These are phyloP conservation scores for Drosophila aldrichi DNA, from an alignment of 2,888 invertebrate genomes.

Conservation along the genomic window DNA sequence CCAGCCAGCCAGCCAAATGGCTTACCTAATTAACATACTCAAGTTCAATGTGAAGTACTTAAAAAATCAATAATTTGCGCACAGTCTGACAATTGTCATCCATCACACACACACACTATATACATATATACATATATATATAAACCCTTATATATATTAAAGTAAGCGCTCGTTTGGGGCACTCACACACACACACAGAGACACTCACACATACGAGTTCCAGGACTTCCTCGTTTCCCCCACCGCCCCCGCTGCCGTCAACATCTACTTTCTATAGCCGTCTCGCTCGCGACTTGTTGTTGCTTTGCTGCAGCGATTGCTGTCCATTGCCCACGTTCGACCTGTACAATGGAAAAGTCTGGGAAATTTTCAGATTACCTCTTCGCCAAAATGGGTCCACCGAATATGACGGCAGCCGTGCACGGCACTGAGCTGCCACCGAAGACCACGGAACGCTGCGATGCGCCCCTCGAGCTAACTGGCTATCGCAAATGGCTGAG, in stretches of 20 bases:
- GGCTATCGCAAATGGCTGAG: conserved; percentile 89
- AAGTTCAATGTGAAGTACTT: conserved; percentile 84
- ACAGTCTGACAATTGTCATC: conserved; percentile 14
- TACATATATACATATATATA: not conserved
- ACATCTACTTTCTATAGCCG: conserved; percentile 22
- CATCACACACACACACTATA: conserved; percentile 6
- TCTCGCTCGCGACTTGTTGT: conserved; percentile 28
- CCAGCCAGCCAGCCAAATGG: conserved; percentile 65
- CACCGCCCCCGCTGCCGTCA: not conserved
- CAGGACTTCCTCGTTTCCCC: conserved; percentile 4
- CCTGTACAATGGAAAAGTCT: conserved; percentile 87
- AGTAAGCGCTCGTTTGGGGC: conserved; percentile 2
- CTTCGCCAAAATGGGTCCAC: conserved; percentile 92
- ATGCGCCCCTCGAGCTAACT: conserved; percentile 89
- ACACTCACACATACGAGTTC: conserved; percentile 1
- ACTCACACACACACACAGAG: not conserved
- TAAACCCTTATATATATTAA: conserved; percentile 3
- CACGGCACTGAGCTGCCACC: conserved; percentile 86
- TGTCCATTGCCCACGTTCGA: conserved; percentile 35
- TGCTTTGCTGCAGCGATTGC: conserved; percentile 35
- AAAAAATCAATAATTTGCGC: conserved; percentile 82
- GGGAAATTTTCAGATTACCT: conserved; percentile 92
- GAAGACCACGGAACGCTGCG: conserved; percentile 87
- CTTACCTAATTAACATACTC: conserved; percentile 83
- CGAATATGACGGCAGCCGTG: conserved; percentile 85